Percentiles rank a stretch among this genome's conserved stretches.
Evolutionary conservation across 2,888 invertebrate genomes (phyloP).

Genomic region (Himalopsyche anomala): DNA sequence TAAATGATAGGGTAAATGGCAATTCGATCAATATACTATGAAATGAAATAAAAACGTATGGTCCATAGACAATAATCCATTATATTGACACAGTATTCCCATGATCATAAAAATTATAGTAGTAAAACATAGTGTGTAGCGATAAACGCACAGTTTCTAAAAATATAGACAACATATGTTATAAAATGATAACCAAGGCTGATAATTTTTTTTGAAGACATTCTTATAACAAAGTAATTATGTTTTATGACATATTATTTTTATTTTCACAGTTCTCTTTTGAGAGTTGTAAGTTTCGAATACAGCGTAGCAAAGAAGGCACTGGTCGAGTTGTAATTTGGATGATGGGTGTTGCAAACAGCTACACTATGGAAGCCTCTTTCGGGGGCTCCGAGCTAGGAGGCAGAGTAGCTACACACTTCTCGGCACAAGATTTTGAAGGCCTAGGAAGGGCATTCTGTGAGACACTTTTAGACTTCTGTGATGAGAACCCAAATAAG

Average conservation of each 20-base stretch:
- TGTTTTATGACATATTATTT: slow-evolving; percentile 57
- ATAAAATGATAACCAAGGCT: no score
- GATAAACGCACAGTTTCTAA: not conserved
- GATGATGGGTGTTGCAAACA: slow-evolving; percentile 96
- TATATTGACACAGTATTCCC: no score
- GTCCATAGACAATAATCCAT: not conserved
- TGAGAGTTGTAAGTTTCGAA: slow-evolving; percentile 94
- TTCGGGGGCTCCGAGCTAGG: slow-evolving; percentile 93
- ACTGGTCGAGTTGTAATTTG: slow-evolving; percentile 96
- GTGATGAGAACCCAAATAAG: slow-evolving; percentile 90
- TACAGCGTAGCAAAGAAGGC: slow-evolving; percentile 95
- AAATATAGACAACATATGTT: not conserved
- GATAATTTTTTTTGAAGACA: not conserved
- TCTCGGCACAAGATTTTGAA: slow-evolving; percentile 81
- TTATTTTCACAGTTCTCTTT: slow-evolving; percentile 87
- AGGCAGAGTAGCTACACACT: slow-evolving; percentile 89
- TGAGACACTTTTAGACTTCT: slow-evolving; percentile 94
- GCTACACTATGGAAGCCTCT: slow-evolving; percentile 97
- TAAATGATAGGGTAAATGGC: not conserved
- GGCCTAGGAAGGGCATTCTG: slow-evolving; percentile 93
- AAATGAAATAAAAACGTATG: no score
- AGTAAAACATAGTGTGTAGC: no score
- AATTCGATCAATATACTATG: no score
- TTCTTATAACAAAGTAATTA: no score
- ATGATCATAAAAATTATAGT: no score